These are phyloP conservation scores for Mirounga angustirostris DNA, from an alignment of 2,113 vertebrate genomes.

Conservation along the genomic window DNA sequence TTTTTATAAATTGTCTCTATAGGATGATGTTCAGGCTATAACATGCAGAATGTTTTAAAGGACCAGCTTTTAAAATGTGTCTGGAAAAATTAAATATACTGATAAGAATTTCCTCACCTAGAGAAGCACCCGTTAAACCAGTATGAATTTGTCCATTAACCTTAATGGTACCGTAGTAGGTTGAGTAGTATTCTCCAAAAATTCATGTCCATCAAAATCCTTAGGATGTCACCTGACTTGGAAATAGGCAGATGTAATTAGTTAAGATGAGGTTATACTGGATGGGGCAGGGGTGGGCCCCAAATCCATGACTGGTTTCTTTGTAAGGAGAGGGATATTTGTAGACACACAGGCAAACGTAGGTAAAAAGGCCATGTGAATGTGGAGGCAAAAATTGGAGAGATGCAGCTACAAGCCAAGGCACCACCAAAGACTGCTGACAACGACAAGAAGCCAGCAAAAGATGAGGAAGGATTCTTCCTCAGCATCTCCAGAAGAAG, in stretches of 20 bases:
- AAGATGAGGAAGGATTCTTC: neutral
- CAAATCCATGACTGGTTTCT: neutral
- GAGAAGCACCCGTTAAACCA: neutral
- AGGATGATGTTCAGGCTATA: neutral
- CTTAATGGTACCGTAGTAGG: neutral
- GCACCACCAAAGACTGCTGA: no score
- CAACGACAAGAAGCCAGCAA: neutral
- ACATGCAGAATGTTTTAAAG: neutral
- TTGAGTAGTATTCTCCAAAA: neutral
- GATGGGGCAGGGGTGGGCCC: neutral
- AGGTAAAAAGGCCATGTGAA: neutral
- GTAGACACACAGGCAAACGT: neutral
- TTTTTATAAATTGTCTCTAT: constrained; percentile 52
- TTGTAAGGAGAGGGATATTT: neutral
- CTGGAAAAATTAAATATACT: constrained; percentile 23
- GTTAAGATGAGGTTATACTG: neutral
- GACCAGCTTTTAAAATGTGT: neutral
- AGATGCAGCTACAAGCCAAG: neutral
- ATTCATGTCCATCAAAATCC: neutral
- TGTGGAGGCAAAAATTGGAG: neutral
- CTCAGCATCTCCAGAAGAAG: neutral
- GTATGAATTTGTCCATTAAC: neutral
- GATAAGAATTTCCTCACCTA: neutral
- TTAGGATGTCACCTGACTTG: neutral
- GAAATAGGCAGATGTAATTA: neutral